Percentiles rank a stretch among this genome's conserved stretches.
phyloP scores from a whole-genome alignment of 2,888 invertebrate species.

The Cephalotes varians region DNA sequence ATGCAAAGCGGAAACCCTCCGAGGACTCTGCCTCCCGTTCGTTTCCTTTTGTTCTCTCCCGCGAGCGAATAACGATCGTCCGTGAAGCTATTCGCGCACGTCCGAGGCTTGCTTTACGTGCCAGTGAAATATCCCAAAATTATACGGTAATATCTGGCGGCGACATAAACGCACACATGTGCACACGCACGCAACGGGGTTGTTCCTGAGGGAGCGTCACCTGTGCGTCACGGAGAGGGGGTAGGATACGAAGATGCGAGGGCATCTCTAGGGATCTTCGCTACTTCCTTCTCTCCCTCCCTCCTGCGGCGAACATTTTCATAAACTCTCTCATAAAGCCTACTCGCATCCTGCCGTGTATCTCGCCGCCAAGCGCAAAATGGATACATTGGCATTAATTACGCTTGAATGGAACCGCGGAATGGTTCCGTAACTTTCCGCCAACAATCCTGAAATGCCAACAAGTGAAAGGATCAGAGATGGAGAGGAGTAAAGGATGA shows the following conservation, averaged over 20 bases:
- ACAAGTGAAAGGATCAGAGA: constrained; percentile 43
- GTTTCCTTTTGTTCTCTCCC: constrained; percentile 52
- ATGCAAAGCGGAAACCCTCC: constrained; percentile 44
- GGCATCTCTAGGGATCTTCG: constrained; percentile 70
- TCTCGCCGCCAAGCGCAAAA: constrained; percentile 16
- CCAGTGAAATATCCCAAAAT: constrained; percentile 81
- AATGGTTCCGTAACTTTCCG: constrained; percentile 44
- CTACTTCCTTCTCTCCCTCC: constrained; percentile 60
- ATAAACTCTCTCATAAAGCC: constrained; percentile 80
- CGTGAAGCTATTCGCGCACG: constrained; percentile 62
- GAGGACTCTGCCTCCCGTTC: constrained; percentile 38
- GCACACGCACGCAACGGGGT: constrained; percentile 52
- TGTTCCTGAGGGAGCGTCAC: constrained; percentile 72
- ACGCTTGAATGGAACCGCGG: constrained; percentile 29
- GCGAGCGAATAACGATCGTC: constrained; percentile 59
- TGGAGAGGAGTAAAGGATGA: constrained; percentile 14
- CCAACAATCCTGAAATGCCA: constrained; percentile 46
- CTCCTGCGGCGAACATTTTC: constrained; percentile 80
- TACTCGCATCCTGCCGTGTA: constrained; percentile 58
- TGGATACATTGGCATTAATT: constrained; percentile 65
- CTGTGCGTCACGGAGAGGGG: constrained; percentile 64
- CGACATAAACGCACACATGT: constrained; percentile 59
- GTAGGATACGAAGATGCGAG: constrained; percentile 60
- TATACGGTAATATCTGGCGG: constrained; percentile 82
- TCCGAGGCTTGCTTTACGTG: constrained; percentile 66